phyloP scores from a whole-genome alignment of 2,888 invertebrate genomes.

The Machimus atricapillus region DNA sequence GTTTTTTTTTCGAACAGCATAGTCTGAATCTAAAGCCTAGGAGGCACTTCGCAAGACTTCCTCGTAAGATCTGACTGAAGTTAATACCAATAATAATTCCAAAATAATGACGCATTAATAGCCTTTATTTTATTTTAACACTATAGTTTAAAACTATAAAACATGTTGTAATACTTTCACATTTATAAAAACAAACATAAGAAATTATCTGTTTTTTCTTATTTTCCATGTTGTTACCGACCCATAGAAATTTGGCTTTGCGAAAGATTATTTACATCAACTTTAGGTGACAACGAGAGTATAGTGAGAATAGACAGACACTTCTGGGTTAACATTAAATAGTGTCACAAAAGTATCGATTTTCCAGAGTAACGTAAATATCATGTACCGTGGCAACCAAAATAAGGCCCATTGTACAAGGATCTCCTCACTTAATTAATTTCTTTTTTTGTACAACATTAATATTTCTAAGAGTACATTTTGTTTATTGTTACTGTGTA shows the following conservation, averaged over 20 bases:
- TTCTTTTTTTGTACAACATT: conserved; percentile 15
- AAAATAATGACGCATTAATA: neutral
- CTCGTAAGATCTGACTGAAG: neutral
- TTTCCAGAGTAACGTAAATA: neutral
- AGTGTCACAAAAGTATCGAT: neutral
- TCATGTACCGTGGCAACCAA: neutral
- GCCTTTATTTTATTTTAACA: neutral
- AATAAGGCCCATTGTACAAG: neutral
- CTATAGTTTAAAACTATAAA: neutral
- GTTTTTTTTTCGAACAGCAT: neutral
- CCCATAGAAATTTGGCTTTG: no score
- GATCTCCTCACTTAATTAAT: conserved; percentile 2
- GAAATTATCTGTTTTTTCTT: neutral
- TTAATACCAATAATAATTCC: neutral
- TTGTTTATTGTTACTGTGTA: conserved; percentile 20
- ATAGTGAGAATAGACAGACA: neutral
- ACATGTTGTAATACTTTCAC: neutral
- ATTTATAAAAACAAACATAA: neutral
- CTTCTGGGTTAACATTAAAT: neutral
- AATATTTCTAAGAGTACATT: neutral
- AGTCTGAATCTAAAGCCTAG: neutral
- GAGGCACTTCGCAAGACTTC: neutral
- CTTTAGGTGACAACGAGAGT: neutral
- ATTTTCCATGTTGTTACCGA: neutral
- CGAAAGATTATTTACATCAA: no score